Percentiles rank a stretch among this genome's conserved stretches.
Conservation (phyloP, 2,797 vertebrate species). For the Sebastes trivittatus region DNA sequence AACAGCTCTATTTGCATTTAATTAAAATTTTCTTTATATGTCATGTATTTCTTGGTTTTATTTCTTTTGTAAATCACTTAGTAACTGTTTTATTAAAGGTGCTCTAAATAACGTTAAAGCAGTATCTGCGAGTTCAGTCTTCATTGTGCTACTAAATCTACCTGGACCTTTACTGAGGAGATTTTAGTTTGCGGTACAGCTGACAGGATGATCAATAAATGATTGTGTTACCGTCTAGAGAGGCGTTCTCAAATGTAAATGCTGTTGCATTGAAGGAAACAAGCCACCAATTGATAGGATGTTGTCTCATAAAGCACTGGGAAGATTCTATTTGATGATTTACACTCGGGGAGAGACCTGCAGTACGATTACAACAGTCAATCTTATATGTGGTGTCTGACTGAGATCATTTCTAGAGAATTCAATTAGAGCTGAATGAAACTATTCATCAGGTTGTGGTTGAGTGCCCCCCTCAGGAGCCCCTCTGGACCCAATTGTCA, state of each 20-base stretch:
- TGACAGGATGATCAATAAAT: not conserved
- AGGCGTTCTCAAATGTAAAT: not conserved
- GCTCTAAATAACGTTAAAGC: not conserved
- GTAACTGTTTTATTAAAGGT: not conserved
- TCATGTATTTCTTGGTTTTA: not conserved
- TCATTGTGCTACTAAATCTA: not conserved
- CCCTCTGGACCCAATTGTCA: not conserved
- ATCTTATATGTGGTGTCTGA: not conserved
- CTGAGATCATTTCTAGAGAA: not conserved
- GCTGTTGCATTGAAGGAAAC: not conserved
- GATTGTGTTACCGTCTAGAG: not conserved
- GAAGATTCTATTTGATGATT: not conserved
- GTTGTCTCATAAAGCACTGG: not conserved
- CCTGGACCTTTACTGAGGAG: not conserved
- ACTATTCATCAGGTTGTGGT: not conserved
- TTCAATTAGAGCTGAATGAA: slow-evolving; percentile 11
- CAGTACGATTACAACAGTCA: not conserved
- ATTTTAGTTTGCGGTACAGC: not conserved
- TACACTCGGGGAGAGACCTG: not conserved
- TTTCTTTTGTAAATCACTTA: not conserved
- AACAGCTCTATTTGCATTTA: not conserved
- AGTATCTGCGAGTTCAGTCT: not conserved
- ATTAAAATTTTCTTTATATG: not conserved
- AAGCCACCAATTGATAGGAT: not conserved
- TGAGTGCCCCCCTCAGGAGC: not conserved